Conservation (phyloP, 2,113 vertebrate genomes). For the Puffinus mauretanicus region DNA sequence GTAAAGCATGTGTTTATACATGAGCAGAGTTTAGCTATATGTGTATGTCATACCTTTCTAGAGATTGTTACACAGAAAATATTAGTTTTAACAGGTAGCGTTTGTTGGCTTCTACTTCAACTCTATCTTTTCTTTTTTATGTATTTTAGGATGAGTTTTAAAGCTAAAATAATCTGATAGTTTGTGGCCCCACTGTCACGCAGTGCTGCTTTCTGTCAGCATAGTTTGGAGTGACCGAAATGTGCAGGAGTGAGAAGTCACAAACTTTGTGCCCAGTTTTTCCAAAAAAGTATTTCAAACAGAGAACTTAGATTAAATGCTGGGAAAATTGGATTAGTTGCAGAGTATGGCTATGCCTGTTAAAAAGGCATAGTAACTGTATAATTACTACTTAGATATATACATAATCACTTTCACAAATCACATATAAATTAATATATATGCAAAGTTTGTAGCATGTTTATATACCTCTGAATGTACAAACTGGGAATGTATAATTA, state of each 20-base stretch:
- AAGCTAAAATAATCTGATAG: neutral
- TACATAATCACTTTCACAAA: neutral
- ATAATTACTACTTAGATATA: neutral
- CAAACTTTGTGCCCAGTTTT: neutral
- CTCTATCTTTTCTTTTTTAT: neutral
- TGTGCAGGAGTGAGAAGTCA: neutral
- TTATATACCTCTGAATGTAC: neutral
- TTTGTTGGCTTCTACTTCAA: neutral
- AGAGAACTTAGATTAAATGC: neutral
- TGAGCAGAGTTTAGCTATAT: neutral
- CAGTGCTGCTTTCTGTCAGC: neutral
- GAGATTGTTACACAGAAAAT: neutral
- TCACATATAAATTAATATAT: neutral
- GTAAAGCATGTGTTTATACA: neutral
- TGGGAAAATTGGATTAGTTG: neutral
- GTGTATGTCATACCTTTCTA: neutral
- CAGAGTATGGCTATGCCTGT: neutral
- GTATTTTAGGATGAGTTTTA: neutral
- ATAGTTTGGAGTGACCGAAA: neutral
- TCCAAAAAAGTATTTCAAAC: neutral
- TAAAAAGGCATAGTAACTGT: neutral
- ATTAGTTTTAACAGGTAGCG: neutral
- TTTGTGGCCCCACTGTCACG: neutral
- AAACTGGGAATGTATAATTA: neutral
- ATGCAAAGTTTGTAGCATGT: neutral